Conservation (phyloP, 2,113 vertebrate species). For the Diphyllodes magnificus region DNA sequence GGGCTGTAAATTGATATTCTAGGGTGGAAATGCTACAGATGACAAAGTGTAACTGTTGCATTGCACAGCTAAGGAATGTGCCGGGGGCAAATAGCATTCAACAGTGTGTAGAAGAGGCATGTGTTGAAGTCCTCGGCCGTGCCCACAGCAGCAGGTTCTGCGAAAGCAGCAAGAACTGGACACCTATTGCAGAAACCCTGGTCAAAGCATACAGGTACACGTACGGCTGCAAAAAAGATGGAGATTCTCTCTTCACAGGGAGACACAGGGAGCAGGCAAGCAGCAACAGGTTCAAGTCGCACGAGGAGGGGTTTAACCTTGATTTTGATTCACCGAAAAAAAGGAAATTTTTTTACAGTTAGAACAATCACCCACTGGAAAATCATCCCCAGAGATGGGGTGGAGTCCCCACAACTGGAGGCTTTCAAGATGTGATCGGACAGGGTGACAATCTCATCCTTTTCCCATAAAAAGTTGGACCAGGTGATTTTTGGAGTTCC, state of each 20-base stretch:
- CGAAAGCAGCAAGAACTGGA: not conserved
- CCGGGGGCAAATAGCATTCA: not conserved
- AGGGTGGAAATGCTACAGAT: slow-evolving; percentile 21
- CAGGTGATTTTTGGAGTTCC: not conserved
- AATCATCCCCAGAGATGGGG: not conserved
- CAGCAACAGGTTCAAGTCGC: not conserved
- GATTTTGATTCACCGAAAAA: not conserved
- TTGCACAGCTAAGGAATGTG: not conserved
- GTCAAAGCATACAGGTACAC: not conserved
- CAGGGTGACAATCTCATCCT: not conserved
- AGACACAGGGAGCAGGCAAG: not conserved
- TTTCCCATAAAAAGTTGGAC: not conserved
- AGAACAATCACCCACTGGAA: not conserved
- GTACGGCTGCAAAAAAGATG: fast-evolving
- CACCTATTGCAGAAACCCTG: not conserved
- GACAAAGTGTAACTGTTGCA: slow-evolving; percentile 4
- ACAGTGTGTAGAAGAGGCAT: not conserved
- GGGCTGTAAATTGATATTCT: slow-evolving; percentile 15
- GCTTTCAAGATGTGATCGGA: not conserved
- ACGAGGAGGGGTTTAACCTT: not conserved
- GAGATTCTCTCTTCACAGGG: not conserved
- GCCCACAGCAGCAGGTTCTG: fast-evolving
- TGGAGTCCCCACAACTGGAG: not conserved
- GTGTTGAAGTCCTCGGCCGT: not conserved
- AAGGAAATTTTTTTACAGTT: not conserved